Conservation (phyloP, 2,888 invertebrate genomes). For the Amblyteles armatorius region DNA sequence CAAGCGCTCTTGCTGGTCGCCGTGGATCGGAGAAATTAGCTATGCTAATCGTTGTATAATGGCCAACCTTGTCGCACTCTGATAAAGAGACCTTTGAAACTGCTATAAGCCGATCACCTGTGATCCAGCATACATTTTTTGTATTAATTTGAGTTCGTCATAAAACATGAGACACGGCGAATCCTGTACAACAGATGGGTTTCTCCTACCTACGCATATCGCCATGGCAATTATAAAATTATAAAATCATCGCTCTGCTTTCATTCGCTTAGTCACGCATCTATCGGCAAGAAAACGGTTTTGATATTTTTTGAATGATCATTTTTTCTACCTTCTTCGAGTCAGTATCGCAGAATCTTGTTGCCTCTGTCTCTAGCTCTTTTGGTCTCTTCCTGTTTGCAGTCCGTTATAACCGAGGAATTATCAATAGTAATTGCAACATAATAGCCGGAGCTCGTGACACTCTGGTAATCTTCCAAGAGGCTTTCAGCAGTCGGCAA, state of each 20-base stretch:
- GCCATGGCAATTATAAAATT: background rate
- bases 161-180: background rate
- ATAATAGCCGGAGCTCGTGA: background rate
- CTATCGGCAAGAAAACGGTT: background rate
- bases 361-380: background rate
- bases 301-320: background rate
- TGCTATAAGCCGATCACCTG: background rate
- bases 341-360: background rate
- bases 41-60: conserved; percentile 45
- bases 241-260: background rate
- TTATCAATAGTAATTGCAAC: conserved; percentile 5
- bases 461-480: background rate
- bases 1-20: background rate
- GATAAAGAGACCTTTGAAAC: conserved; percentile 43
- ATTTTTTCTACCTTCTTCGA: background rate
- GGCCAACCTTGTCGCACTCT: background rate
- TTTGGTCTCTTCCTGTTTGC: background rate
- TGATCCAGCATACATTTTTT: background rate
- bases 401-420: background rate
- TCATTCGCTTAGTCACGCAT: too few species aligned
- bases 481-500: background rate
- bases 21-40: conserved; percentile 7
- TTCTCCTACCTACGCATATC: background rate
- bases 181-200: background rate
- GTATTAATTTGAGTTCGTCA: background rate